phyloP scores from a whole-genome alignment of 2,888 invertebrate genomes.

The Heliconius ismenius region DNA sequence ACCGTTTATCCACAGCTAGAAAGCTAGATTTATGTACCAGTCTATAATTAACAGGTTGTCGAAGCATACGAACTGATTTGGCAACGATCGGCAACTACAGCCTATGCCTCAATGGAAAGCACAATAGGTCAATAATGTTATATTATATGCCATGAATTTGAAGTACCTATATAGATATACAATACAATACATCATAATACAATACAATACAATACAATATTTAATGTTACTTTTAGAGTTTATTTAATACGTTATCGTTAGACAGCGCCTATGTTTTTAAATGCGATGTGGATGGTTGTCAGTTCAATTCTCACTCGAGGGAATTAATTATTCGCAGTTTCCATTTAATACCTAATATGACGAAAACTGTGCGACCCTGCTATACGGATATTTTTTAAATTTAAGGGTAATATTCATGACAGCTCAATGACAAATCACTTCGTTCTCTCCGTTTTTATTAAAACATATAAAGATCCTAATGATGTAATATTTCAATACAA shows the following conservation, averaged over 20 bases:
- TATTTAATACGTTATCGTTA: neutral
- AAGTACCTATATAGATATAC: neutral
- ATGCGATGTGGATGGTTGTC: neutral
- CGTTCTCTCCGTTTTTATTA: too few relatives aligned
- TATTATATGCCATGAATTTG: neutral
- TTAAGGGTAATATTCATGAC: too few relatives aligned
- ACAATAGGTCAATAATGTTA: constrained; percentile 18
- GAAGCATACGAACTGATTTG: constrained; percentile 10
- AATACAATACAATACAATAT: too few relatives aligned
- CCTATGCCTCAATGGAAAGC: constrained; percentile 12
- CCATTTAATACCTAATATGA: too few relatives aligned
- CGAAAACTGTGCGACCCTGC: too few relatives aligned
- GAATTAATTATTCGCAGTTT: neutral
- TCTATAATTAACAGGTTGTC: constrained; percentile 15
- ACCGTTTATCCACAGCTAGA: neutral
- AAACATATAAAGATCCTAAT: too few relatives aligned
- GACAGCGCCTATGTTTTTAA: neutral
- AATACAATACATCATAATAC: too few relatives aligned
- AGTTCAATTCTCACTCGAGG: neutral
- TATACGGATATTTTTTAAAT: too few relatives aligned
- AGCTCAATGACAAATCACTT: too few relatives aligned
- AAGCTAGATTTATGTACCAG: neutral
- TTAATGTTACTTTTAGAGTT: neutral
- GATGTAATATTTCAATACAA: neutral
- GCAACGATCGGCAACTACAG: constrained; percentile 11